Conservation (phyloP, 2,888 invertebrate genomes). For the Ectemnius continuus region DNA sequence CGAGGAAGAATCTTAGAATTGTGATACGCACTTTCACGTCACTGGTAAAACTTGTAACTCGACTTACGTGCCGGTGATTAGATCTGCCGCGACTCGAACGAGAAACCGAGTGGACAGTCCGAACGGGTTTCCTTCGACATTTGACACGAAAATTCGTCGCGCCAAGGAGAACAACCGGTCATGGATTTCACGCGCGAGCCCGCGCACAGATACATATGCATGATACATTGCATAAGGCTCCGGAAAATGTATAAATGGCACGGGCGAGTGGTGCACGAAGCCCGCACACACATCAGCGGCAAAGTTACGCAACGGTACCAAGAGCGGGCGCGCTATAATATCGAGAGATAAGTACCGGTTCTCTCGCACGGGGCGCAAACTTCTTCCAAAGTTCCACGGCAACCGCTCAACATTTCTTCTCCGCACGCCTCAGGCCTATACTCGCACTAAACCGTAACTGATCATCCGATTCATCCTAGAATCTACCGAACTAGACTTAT, state of each 20-base stretch:
- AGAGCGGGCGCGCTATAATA: conserved; percentile 36
- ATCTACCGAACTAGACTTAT: neutral
- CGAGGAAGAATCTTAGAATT: too few relatives aligned
- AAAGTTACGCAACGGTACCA: conserved; percentile 49
- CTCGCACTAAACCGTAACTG: too few relatives aligned
- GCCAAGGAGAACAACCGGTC: conserved; percentile 23
- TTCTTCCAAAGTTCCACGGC: conserved; percentile 40
- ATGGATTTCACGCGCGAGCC: conserved; percentile 12
- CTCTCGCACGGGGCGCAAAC: conserved; percentile 28
- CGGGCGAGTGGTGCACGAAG: neutral
- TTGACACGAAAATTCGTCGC: conserved; percentile 38
- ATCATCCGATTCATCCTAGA: too few relatives aligned
- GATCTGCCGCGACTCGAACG: conserved; percentile 7
- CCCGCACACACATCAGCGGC: conserved; percentile 38
- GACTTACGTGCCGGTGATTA: neutral
- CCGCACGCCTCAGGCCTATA: too few relatives aligned
- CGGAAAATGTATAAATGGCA: conserved; percentile 57
- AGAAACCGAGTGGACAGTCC: neutral
- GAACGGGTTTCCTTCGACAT: conserved; percentile 11
- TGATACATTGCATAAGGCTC: conserved; percentile 45
- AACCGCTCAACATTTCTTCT: neutral
- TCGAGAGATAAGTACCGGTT: conserved; percentile 50
- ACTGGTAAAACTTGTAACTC: neutral
- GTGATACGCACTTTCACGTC: too few relatives aligned
- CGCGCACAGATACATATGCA: conserved; percentile 10